Evolutionary conservation across 92 coral and sea anemone genomes (phyloP).

Genomic region (Hydrozoanthus gracilis): DNA sequence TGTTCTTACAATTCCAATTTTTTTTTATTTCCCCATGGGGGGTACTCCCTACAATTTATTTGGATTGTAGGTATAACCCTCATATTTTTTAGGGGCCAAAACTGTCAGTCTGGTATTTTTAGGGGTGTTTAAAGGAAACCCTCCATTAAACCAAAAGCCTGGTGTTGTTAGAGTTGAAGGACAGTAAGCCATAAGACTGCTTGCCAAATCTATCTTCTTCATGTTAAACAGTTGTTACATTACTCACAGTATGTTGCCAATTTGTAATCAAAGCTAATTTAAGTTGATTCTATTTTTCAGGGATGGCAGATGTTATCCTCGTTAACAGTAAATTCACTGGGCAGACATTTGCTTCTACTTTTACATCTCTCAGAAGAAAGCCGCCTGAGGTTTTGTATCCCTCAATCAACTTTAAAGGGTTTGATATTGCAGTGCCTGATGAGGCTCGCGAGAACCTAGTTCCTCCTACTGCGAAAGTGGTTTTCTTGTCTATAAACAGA

Average conservation of each 20-base stretch:
- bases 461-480: slow-evolving; percentile 81
- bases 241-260: background rate
- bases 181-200: too few species aligned
- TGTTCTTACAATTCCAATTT: too few species aligned
- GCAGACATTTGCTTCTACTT: slow-evolving; percentile 85
- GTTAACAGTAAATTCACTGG: slow-evolving; percentile 98
- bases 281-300: slow-evolving; percentile 43
- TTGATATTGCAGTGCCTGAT: slow-evolving; percentile 63
- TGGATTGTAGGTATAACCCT: too few species aligned
- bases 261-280: background rate
- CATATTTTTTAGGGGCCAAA: too few species aligned
- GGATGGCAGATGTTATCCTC: slow-evolving; percentile 92
- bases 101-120: too few species aligned
- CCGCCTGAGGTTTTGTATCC: slow-evolving; percentile 90
- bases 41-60: too few species aligned
- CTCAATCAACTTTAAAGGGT: slow-evolving; percentile 86
- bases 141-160: too few species aligned
- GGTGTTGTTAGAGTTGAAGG: too few species aligned
- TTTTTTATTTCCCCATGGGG: too few species aligned
- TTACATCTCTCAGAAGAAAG: slow-evolving; percentile 67
- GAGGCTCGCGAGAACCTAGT: slow-evolving; percentile 65
- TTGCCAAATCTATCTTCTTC: too few species aligned
- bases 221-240: background rate
- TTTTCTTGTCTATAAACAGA: slow-evolving; percentile 93
- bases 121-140: too few species aligned